Conservation (phyloP, 2,797 vertebrate genomes). For the Arrhamphus sclerolepis region DNA sequence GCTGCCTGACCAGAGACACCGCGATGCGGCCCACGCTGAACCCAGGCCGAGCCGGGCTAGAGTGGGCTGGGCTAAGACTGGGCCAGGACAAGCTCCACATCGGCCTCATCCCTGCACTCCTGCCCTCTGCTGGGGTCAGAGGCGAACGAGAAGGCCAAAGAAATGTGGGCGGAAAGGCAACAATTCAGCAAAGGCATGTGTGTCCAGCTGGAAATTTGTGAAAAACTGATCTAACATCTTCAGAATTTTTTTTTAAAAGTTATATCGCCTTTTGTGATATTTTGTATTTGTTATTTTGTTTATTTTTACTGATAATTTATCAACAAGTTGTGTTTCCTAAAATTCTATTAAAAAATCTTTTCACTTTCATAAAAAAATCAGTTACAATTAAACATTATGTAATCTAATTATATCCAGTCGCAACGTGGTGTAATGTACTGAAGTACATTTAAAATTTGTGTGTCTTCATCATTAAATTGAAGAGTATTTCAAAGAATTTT, state of each 20-base stretch:
- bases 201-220: background rate
- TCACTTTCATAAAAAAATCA: too few relatives aligned
- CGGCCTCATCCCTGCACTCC: constrained; percentile 59
- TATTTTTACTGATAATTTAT: background rate
- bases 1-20: constrained; percentile 89
- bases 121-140: constrained; percentile 74
- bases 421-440: background rate
- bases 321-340: background rate
- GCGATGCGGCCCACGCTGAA: constrained; percentile 84
- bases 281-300: background rate
- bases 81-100: constrained; percentile 51
- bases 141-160: constrained; percentile 28
- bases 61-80: constrained; percentile 65
- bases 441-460: background rate
- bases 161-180: background rate
- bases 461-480: background rate
- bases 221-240: background rate
- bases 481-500: too few relatives aligned
- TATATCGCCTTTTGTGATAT: rapidly evolving
- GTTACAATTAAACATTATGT: too few relatives aligned
- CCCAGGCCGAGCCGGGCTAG: constrained; percentile 72
- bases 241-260: background rate
- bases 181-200: background rate
- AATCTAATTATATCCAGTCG: too few relatives aligned
- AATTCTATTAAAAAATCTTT: background rate